Evolutionary conservation across 2,888 invertebrate genomes (phyloP), one percentile per base, ranked within the genome.

Genomic region (Leuctra nigra): DNA sequence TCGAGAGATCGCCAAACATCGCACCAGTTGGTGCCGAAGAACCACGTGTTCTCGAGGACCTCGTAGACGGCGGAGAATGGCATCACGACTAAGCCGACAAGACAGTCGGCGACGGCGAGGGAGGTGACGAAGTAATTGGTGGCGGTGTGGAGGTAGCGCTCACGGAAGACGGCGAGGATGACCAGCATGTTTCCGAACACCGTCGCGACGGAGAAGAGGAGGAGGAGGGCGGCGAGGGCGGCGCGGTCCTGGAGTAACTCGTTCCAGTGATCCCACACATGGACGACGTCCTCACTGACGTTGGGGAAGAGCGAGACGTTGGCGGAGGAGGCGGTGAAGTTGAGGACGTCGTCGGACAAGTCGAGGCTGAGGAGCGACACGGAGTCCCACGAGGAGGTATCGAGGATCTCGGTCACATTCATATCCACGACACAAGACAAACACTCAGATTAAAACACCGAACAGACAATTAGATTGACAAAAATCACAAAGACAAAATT

Each of bases 121-220:
- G 97, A 97, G 9, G 96, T 95, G 61, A 98, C 93, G 71, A 98
- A 93, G 70, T 96, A 98, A 73, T 97, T 97, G 6, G 98, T 98
- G 7, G 97, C 93, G 9, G 96, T 96, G 70, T 97, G 92, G 4
- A 99, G 79, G 68, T 96, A 96, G 18, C 94, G 79, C 70, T 97
- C 97, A 18, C 93, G 79, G 29, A 90, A 83, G 7, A 98, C 97
- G 0, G 97, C 97, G 52, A 92, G 75, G 59, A 98, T 95, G 13
- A 98, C 97, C 53, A 98, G 77, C 68, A 87, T 84, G 72, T 99
- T 99, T 56, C 98, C 98, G 67, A 95, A 89, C 0, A 98, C 91
- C 0, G 97, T 97, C 7, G 91, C 87, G 58, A 95, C 76, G 1
- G 94, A 95, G 72, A 97, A 94, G 13, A 90, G 75, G 16, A 91